Conservation (phyloP, 2,888 invertebrate species). For the Drosophila kambysellisi region DNA sequence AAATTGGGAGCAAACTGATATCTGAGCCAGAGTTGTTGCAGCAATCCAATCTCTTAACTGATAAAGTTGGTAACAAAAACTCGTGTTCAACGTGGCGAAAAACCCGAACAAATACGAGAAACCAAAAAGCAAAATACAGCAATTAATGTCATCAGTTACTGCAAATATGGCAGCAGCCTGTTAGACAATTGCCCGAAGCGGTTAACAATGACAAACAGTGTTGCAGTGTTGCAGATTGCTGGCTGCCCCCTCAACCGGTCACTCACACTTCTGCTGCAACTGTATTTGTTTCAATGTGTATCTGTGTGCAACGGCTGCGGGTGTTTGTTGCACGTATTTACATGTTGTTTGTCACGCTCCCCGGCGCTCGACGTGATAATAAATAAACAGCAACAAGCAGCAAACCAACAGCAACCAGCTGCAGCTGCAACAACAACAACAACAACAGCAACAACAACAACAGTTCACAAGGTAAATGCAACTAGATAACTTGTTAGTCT, state of each 20-base stretch:
- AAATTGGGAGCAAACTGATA: conserved; percentile 70
- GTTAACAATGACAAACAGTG: conserved; percentile 66
- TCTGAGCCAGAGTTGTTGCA: conserved; percentile 12
- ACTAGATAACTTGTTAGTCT: conserved; percentile 65
- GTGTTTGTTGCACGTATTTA: conserved; percentile 57
- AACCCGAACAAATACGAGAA: conserved; percentile 28
- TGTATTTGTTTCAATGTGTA: conserved; percentile 9
- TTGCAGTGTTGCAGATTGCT: conserved; percentile 33
- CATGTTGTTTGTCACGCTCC: conserved; percentile 65
- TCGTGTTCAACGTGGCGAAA: conserved; percentile 28
- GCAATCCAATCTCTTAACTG: conserved; percentile 38
- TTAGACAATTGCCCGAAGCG: conserved; percentile 62
- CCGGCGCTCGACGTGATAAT: conserved; percentile 48
- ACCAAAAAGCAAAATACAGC: conserved; percentile 59
- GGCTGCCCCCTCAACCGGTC: conserved; percentile 56
- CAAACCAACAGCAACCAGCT: conserved; percentile 2
- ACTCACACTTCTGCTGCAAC: conserved; percentile 23
- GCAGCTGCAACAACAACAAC: conserved; percentile 4
- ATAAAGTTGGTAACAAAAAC: conserved; percentile 44
- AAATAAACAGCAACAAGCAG: conserved; percentile 31
- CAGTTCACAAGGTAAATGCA: conserved; percentile 23
- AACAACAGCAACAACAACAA: conserved; percentile 9
- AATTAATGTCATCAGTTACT: conserved; percentile 76
- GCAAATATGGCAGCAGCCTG: conserved; percentile 45
- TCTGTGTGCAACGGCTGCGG: conserved; percentile 14